Evolutionary conservation across 2,888 invertebrate genomes (phyloP).

Genomic region (Polydrusus pterygomalis): DNA sequence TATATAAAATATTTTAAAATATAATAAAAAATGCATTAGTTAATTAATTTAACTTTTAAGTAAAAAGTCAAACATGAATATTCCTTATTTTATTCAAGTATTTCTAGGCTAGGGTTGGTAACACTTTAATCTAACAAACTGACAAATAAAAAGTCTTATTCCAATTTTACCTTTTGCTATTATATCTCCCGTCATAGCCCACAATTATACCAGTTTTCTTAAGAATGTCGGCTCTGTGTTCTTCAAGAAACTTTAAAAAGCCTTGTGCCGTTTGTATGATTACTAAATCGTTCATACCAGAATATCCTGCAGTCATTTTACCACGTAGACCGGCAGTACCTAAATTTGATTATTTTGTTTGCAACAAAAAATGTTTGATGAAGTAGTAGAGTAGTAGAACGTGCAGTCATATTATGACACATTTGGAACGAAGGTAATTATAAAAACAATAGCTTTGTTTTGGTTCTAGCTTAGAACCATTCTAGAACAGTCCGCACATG

Average conservation of each 20-base stretch:
- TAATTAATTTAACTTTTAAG: no score
- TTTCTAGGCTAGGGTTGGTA: background rate
- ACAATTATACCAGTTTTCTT: slow-evolving; percentile 85
- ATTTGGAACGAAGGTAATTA: no score
- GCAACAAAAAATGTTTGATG: slow-evolving; percentile 58
- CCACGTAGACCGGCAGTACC: slow-evolving; percentile 96
- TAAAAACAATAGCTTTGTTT: no score
- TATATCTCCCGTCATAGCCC: slow-evolving; percentile 94
- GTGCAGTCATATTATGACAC: no score
- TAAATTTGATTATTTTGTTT: slow-evolving; percentile 77
- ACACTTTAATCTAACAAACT: background rate
- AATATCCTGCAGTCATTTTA: slow-evolving; percentile 94
- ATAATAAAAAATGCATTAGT: no score
- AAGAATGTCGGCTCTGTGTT: slow-evolving; percentile 75
- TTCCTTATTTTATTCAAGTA: no score
- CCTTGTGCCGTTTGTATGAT: slow-evolving; percentile 97
- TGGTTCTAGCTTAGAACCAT: no score
- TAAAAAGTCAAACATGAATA: no score
- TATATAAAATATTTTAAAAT: no score
- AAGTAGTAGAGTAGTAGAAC: no score
- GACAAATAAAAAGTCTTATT: no score
- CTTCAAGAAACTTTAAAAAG: slow-evolving; percentile 83
- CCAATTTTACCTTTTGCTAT: slow-evolving; percentile 84
- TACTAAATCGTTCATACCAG: slow-evolving; percentile 96
- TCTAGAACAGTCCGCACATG: no score